A percentile compares a stretch with the other conserved stretches of the same genome.
Conservation (phyloP, 2,113 vertebrate genomes). For the Terrapene triunguis region DNA sequence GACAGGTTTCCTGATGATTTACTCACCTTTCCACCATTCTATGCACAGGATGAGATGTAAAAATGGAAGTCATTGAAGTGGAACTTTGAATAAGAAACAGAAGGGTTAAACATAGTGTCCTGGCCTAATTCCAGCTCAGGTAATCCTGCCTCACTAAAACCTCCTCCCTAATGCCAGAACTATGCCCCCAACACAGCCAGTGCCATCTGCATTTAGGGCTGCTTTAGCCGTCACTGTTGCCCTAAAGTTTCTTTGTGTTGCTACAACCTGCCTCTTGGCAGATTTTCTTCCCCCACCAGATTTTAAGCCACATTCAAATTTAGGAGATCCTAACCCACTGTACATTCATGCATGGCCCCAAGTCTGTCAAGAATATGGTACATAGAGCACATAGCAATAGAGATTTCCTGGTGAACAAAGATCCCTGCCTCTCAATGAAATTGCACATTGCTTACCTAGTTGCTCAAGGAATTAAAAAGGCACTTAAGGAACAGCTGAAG, state of each 20-base stretch:
- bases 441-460: background rate
- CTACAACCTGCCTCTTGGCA: background rate
- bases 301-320: background rate
- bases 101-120: background rate
- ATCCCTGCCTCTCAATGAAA: background rate
- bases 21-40: background rate
- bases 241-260: background rate
- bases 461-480: background rate
- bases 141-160: background rate
- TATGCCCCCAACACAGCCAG: background rate
- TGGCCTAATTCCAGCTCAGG: background rate
- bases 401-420: background rate
- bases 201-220: background rate
- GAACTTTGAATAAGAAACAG: background rate
- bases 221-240: background rate
- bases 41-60: background rate
- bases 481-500: background rate
- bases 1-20: background rate
- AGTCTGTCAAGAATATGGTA: background rate
- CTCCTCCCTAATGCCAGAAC: background rate
- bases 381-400: background rate
- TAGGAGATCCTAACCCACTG: background rate
- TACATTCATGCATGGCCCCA: rapidly evolving
- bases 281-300: background rate
- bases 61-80: background rate